These are phyloP conservation scores for Eupithecia tripunctaria DNA, from an alignment of 2,888 invertebrate genomes.

Conservation along the genomic window DNA sequence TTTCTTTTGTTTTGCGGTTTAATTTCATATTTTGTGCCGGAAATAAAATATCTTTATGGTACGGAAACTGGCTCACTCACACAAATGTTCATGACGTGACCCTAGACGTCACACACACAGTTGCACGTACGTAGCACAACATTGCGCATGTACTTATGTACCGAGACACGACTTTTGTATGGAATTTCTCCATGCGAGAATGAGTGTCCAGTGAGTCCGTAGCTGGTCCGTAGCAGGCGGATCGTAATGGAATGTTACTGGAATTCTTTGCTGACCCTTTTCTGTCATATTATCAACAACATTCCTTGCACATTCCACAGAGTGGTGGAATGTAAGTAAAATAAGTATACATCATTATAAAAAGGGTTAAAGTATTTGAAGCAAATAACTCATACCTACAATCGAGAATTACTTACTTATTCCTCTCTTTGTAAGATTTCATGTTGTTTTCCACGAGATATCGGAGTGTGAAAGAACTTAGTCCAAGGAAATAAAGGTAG, in stretches of 20 bases:
- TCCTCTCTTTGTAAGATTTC: no score
- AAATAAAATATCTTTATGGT: no score
- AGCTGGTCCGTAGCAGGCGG: neutral
- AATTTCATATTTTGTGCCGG: no score
- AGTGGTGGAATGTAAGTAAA: neutral
- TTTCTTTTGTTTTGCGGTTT: no score
- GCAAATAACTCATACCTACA: neutral
- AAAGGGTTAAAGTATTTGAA: neutral
- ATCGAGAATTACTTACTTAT: neutral
- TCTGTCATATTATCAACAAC: conserved; percentile 7
- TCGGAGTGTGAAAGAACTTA: neutral
- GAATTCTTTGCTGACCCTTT: conserved; percentile 6
- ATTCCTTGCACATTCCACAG: conserved; percentile 5
- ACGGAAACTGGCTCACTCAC: no score
- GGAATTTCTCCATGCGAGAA: no score
- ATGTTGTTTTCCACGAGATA: neutral
- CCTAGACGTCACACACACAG: no score
- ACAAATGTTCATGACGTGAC: no score
- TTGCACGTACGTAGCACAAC: no score
- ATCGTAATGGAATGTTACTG: neutral
- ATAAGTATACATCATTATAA: neutral
- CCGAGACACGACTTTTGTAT: no score
- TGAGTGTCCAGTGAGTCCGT: neutral
- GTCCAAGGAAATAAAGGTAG: neutral
- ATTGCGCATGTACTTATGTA: no score